Evolutionary conservation across 2,888 invertebrate genomes (phyloP), one percentile per base, ranked within the genome.

Genomic region (Ctenicera cuprea): DNA sequence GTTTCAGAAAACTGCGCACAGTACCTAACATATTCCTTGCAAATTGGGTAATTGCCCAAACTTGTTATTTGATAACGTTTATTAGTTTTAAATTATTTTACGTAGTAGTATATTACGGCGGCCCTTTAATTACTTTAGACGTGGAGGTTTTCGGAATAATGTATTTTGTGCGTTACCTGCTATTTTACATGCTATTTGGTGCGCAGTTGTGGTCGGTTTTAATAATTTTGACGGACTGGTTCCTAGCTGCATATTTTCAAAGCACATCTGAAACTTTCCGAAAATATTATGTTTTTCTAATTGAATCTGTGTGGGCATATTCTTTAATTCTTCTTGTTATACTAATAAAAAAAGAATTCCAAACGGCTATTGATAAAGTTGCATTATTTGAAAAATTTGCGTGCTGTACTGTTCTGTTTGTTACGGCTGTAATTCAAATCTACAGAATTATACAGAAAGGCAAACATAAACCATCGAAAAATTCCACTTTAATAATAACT

Each of bases 11-110:
- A 41, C 16, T 61, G 41, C 61, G 38, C 7, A 41, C 38, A 5
- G 41, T 41, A 11, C 61, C 61, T 20, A 61, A 61, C n/a, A 61
- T 41, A 0, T 61, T 61, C 8, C 18, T 61, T 12, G 41, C 61
- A 41, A 61, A 41, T n/a, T 61, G 61, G 61, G 41, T 38, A 9
- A 41, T 61, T 41, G 18, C 41, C 11, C 41, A 61, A 2, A 16
- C 41, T 11, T 41, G 14, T 16, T 61, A 18, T 12, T 22, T 61
- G 33, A 20, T 59, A 4, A 18, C 20, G 4, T 52, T 57, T 5
- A 52, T 50, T 14, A 38, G 33, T 26, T 63, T 38, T 14, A n/a
- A 41, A 63, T 16, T 70, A 20, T n/a, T 43, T 12, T 41, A 62
- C 16, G 12, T 63, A 8, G 52, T 70, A 4, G n/a, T 43, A 70